phyloP scores from a whole-genome alignment of 2,797 vertebrate species.

The Lacerta bilineata region DNA sequence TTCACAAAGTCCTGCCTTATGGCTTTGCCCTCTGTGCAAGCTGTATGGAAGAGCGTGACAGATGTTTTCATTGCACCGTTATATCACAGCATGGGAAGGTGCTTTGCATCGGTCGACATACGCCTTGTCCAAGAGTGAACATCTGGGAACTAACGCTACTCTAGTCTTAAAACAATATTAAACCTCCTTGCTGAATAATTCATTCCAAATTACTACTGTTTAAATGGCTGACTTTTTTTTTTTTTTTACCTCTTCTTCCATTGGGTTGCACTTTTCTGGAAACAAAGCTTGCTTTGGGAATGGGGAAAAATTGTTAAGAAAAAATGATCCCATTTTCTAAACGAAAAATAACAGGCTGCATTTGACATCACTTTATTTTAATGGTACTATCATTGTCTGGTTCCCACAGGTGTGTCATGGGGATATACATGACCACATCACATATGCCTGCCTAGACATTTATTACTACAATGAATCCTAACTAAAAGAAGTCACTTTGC shows the following conservation, averaged over 20 bases:
- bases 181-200: slow-evolving; percentile 68
- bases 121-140: slow-evolving; percentile 80
- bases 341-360: slow-evolving; percentile 5
- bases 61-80: slow-evolving; percentile 85
- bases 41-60: slow-evolving; percentile 88
- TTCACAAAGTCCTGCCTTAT: slow-evolving; percentile 87
- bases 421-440: slow-evolving; percentile 39
- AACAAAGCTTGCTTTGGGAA: slow-evolving; percentile 62
- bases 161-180: slow-evolving; percentile 60
- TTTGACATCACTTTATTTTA: slow-evolving; percentile 74
- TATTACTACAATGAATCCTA: slow-evolving; percentile 8
- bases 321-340: slow-evolving; percentile 60
- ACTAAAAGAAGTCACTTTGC: neutral
- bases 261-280: slow-evolving; percentile 63
- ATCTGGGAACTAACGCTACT: slow-evolving; percentile 44
- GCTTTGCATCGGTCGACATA: slow-evolving; percentile 84
- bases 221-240: slow-evolving; percentile 52
- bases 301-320: slow-evolving; percentile 33
- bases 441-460: neutral
- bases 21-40: slow-evolving; percentile 86
- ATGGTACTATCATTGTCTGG: slow-evolving; percentile 49
- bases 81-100: slow-evolving; percentile 84
- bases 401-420: slow-evolving; percentile 43
- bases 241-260: slow-evolving; percentile 53
- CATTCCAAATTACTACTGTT: slow-evolving; percentile 59